phyloP scores from a whole-genome alignment of 2,113 vertebrate species.

The Aegithalos caudatus region DNA sequence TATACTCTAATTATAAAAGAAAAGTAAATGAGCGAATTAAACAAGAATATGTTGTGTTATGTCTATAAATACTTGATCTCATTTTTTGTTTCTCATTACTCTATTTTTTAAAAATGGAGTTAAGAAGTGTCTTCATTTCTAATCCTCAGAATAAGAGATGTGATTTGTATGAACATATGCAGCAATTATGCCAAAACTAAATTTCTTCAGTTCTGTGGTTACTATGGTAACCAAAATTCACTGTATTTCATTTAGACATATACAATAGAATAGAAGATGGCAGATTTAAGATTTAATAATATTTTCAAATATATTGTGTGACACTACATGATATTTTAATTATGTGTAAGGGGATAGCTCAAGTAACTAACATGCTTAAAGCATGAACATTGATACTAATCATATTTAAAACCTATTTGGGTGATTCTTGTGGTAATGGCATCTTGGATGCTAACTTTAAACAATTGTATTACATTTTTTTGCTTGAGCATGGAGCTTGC shows the following conservation, averaged over 20 bases:
- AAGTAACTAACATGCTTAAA: background rate
- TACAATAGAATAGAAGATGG: slow-evolving; percentile 11
- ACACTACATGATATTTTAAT: slow-evolving; percentile 15
- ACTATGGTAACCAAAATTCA: slow-evolving; percentile 59
- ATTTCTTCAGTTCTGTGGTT: slow-evolving; percentile 61
- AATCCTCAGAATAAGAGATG: slow-evolving; percentile 43
- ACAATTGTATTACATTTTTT: background rate
- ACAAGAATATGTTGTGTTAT: background rate
- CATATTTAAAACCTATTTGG: background rate
- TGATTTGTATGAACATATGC: slow-evolving; percentile 63
- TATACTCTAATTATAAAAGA: background rate
- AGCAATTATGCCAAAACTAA: slow-evolving; percentile 64
- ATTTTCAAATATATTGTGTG: slow-evolving; percentile 17
- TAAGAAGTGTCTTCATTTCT: slow-evolving; percentile 35
- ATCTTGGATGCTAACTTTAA: background rate
- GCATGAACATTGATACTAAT: background rate
- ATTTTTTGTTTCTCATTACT: slow-evolving; percentile 26
- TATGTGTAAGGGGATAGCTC: background rate
- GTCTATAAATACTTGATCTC: background rate
- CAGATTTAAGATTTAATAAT: slow-evolving; percentile 31
- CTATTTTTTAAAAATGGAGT: slow-evolving; percentile 31
- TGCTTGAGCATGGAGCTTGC: background rate
- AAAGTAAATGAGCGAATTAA: background rate
- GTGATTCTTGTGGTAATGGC: background rate
- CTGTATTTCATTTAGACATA: slow-evolving; percentile 55